Conservation (phyloP, 2,797 vertebrate genomes). For the Coregonus sp. region DNA sequence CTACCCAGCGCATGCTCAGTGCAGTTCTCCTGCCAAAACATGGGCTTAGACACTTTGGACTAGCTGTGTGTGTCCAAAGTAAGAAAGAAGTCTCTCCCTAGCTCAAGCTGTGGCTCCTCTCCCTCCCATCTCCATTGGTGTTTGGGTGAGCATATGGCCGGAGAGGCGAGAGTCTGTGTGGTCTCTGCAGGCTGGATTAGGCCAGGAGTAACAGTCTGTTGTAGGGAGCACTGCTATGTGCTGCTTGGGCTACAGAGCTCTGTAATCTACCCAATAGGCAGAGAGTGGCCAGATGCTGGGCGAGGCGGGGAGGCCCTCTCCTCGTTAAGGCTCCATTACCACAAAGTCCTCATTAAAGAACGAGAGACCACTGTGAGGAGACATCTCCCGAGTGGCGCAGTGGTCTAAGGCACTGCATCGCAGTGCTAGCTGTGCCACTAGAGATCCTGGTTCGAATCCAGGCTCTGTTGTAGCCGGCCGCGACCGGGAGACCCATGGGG, state of each 20-base stretch:
- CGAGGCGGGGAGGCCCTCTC: conserved; percentile 70
- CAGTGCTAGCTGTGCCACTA: too few relatives aligned
- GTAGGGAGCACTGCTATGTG: background rate
- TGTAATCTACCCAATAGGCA: conserved; percentile 71
- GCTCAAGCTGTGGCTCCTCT: conserved; percentile 58
- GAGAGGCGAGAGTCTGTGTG: conserved; percentile 61
- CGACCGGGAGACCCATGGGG: too few relatives aligned
- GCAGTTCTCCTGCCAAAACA: conserved; percentile 12
- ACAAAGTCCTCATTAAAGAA: conserved; percentile 66
- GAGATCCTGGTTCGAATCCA: too few relatives aligned
- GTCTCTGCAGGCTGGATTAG: conserved; percentile 70
- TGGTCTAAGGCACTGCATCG: too few relatives aligned
- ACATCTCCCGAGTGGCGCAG: too few relatives aligned
- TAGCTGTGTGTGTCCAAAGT: conserved; percentile 49
- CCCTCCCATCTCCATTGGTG: conserved; percentile 63
- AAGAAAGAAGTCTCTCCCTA: conserved; percentile 40
- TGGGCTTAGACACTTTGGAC: conserved; percentile 40
- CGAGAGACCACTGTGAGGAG: conserved; percentile 63
- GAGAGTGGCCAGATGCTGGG: conserved; percentile 72
- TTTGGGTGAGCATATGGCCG: conserved; percentile 72
- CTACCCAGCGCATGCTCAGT: conserved; percentile 29
- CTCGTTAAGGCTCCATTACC: conserved; percentile 75
- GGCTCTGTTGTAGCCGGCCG: too few relatives aligned
- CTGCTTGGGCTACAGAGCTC: conserved; percentile 64
- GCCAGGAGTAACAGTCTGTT: conserved; percentile 2